These are phyloP conservation scores for Archips crataeganus DNA, from an alignment of 2,888 invertebrate species.

Conservation along the genomic window DNA sequence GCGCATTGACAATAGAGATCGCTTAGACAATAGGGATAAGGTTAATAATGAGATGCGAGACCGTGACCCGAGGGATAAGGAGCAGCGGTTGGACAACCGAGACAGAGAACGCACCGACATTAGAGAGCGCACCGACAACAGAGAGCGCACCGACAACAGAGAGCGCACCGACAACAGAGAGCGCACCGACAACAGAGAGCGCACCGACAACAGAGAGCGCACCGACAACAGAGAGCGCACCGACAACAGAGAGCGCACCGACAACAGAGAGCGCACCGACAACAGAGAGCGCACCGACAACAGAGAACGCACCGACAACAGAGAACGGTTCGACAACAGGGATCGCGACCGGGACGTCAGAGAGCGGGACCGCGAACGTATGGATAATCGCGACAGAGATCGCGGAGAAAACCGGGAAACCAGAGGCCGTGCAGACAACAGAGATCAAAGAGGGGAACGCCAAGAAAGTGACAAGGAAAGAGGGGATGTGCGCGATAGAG, in stretches of 20 bases:
- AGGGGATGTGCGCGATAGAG: constrained; percentile 54
- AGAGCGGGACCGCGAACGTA: constrained; percentile 60
- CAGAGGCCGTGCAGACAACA: constrained; percentile 51
- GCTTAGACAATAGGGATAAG: constrained; percentile 61
- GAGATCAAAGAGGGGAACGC: constrained; percentile 48
- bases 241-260: constrained; percentile 41
- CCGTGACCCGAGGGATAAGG: constrained; percentile 41
- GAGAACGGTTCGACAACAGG: constrained; percentile 44
- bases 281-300: constrained; percentile 39
- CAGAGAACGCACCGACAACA: constrained; percentile 47
- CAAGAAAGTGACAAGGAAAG: constrained; percentile 51
- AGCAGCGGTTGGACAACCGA: constrained; percentile 44
- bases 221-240: constrained; percentile 50
- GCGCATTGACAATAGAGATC: constrained; percentile 55
- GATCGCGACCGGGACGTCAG: constrained; percentile 49
- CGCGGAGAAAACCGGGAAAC: constrained; percentile 49
- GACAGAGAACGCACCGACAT: constrained; percentile 48
- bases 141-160: constrained; percentile 50
- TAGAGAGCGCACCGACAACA: constrained; percentile 41
- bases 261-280: constrained; percentile 46
- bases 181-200: constrained; percentile 47
- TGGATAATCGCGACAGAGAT: constrained; percentile 53
- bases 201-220: constrained; percentile 43
- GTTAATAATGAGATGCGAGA: constrained; percentile 47
- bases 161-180: constrained; percentile 39